These are phyloP conservation scores for Solenopsis fugax DNA, from an alignment of 1,140 invertebrate genomes.

Conservation along the genomic window DNA sequence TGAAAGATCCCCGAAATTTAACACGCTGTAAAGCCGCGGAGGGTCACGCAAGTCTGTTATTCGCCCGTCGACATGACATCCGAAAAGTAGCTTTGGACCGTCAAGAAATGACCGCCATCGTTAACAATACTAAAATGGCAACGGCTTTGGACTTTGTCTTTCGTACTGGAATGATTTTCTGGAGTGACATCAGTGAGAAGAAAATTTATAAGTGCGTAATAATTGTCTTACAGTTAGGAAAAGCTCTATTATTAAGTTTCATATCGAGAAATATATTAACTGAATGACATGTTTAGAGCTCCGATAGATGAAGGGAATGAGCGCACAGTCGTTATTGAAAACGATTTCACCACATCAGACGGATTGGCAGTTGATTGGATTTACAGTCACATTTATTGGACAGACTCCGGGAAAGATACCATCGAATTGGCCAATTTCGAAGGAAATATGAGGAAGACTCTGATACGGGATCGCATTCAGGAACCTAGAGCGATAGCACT, in stretches of 20 bases:
- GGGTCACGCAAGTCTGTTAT: slow-evolving; percentile 94
- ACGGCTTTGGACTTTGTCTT: slow-evolving; percentile 96
- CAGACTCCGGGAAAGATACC: slow-evolving; percentile 95
- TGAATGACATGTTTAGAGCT: slow-evolving; percentile 87
- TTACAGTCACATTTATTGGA: slow-evolving; percentile 98
- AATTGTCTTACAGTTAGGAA: not conserved
- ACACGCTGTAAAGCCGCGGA: slow-evolving; percentile 95
- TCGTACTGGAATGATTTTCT: slow-evolving; percentile 96
- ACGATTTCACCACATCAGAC: slow-evolving; percentile 95
- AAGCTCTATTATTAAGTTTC: not conserved
- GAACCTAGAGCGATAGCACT: slow-evolving; percentile 98
- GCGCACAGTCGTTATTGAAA: slow-evolving; percentile 92
- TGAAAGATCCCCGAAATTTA: slow-evolving; percentile 93
- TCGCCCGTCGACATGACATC: slow-evolving; percentile 95
- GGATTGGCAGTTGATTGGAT: slow-evolving; percentile 99
- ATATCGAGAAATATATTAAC: not conserved
- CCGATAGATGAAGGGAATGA: slow-evolving; percentile 96
- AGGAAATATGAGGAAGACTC: slow-evolving; percentile 94
- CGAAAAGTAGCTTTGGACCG: slow-evolving; percentile 96
- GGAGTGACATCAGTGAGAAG: slow-evolving; percentile 96
- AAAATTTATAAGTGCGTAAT: slow-evolving; percentile 93
- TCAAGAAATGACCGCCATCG: slow-evolving; percentile 95
- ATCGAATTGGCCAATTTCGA: slow-evolving; percentile 96
- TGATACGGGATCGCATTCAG: slow-evolving; percentile 94
- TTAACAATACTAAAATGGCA: slow-evolving; percentile 95